Evolutionary conservation across 2,888 invertebrate species (phyloP), one percentile per base, ranked within the genome.

Genomic region (Hypselothyrea guttata): DNA sequence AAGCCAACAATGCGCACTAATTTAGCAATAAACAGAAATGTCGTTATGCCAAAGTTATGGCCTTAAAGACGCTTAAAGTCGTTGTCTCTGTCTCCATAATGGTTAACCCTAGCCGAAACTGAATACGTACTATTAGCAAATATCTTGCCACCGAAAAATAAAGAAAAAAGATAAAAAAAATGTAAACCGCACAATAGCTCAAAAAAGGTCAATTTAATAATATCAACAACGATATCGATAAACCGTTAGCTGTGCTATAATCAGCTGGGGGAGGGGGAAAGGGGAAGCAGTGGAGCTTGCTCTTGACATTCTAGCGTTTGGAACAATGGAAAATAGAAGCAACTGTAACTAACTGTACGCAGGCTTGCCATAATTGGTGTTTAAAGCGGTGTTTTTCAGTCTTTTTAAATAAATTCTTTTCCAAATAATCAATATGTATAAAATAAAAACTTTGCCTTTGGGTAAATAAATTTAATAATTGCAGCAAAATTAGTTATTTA

Each of bases 191-290:
- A 72, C 62, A 75, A 59, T 56, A 51, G 62, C 58, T 18, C n/a
- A 71, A 82, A 77, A 79, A 81, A 83, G 86, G 86, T 81, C 86
- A 86, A 78, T 69, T 86, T 84, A 64, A 82, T 84, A 84, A 82
- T 67, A 65, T 51, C 42, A 76, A 61, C 52, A 63, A 53, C 27
- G 27, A 35, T 9, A 38, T 1, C 31, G 1, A 52, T 9, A 49
- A 30, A 52, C 84, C 85, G 84, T 87, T 87, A 84, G 42, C 46
- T 71, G 72, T 79, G 74, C 77, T 65, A 83, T 75, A 82, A 78
- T 68, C 68, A 55, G 45, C 55, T 15, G 7, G 12, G 44, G 16
- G 7, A 33, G 18, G 38, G 47, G 27, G 30, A 12, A 31, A 38
- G 34, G 44, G 46, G 35, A 42, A 49, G 51, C n/a, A 46, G 47